phyloP scores from a whole-genome alignment of 1,140 invertebrate genomes.

The Atta texana region DNA sequence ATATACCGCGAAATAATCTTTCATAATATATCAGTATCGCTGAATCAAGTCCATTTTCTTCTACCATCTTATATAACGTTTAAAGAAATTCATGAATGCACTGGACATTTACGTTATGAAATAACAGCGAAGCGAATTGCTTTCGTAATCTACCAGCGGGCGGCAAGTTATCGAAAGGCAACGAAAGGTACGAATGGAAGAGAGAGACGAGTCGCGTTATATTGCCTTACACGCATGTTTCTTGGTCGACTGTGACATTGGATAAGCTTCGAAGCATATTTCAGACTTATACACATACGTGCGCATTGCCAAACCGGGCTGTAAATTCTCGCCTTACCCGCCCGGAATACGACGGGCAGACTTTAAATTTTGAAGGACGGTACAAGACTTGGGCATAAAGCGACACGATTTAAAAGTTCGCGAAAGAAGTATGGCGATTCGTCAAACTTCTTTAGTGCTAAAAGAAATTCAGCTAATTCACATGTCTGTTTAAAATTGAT shows the following conservation, averaged over 20 bases:
- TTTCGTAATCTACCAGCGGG: conserved; percentile 55
- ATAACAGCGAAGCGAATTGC: conserved; percentile 62
- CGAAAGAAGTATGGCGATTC: conserved; percentile 35
- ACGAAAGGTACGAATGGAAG: neutral
- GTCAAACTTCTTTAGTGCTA: conserved; percentile 49
- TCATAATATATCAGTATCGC: neutral
- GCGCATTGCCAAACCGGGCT: conserved; percentile 65
- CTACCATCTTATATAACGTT: neutral
- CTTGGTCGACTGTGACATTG: conserved; percentile 58
- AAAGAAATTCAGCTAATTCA: conserved; percentile 49
- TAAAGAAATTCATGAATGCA: conserved; percentile 4
- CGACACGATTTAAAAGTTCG: conserved; percentile 56
- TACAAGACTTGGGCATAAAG: conserved; percentile 41
- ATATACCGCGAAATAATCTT: neutral
- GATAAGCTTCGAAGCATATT: conserved; percentile 61
- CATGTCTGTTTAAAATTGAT: conserved; percentile 53
- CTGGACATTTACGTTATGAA: conserved; percentile 26
- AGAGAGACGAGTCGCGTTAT: conserved; percentile 61
- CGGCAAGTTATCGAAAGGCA: conserved; percentile 48
- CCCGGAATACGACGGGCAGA: conserved; percentile 52
- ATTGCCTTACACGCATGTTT: conserved; percentile 33
- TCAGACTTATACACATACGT: conserved; percentile 62
- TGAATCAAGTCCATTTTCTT: conserved; percentile 19
- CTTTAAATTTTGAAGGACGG: conserved; percentile 58
- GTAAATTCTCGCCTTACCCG: conserved; percentile 55